phyloP scores from a whole-genome alignment of 2,113 vertebrate species.

The Oostethus manadensis region DNA sequence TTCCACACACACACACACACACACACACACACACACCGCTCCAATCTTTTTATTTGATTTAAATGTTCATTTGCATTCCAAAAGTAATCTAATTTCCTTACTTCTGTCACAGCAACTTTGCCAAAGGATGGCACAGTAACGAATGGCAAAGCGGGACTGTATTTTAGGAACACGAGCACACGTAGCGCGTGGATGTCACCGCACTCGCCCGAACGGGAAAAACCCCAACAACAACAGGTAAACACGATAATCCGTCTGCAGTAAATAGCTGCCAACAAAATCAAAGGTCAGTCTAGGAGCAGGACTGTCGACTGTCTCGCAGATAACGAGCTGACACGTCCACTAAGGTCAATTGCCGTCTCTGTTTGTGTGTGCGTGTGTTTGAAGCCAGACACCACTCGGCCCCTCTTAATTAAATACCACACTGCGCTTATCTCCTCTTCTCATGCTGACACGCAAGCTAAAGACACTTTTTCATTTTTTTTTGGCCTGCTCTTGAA shows the following conservation, averaged over 20 bases:
- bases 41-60: slow-evolving; percentile 2
- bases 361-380: slow-evolving; percentile 27
- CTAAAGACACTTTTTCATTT: slow-evolving; percentile 41
- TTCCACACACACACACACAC: too few relatives aligned
- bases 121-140: slow-evolving; percentile 1
- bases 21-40: too few relatives aligned
- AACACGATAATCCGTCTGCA: slow-evolving; percentile 8
- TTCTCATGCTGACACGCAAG: slow-evolving; percentile 54
- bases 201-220: slow-evolving; percentile 10
- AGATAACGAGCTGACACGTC: slow-evolving; percentile 64
- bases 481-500: slow-evolving; percentile 45
- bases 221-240: slow-evolving; percentile 13
- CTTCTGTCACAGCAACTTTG: slow-evolving; percentile 8
- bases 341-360: slow-evolving; percentile 59
- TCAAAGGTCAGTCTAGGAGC: slow-evolving; percentile 36
- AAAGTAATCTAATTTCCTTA: neutral
- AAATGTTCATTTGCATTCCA: neutral
- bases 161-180: slow-evolving; percentile 22
- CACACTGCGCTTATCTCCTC: slow-evolving; percentile 55
- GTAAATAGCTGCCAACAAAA: slow-evolving; percentile 21
- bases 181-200: slow-evolving; percentile 6
- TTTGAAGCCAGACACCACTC: slow-evolving; percentile 47
- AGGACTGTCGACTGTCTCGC: slow-evolving; percentile 44
- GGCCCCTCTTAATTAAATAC: slow-evolving; percentile 65
- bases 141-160: neutral